A percentile compares a stretch with the other conserved stretches of the same genome.
Conservation (phyloP, 1,140 invertebrate species). For the Ericerus pela region DNA sequence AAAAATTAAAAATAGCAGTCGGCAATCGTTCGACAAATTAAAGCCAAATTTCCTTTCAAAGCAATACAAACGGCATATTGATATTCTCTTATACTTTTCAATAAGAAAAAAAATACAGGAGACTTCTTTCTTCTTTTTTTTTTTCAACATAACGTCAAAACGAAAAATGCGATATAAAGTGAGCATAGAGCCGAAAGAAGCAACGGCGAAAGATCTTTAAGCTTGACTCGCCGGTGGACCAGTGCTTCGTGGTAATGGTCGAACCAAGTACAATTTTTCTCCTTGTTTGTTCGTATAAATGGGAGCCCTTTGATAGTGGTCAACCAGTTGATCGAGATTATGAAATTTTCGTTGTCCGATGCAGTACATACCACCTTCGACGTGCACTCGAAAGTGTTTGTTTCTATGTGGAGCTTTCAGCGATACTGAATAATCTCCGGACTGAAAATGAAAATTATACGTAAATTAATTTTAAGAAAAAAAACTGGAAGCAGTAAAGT, state of each 20-base stretch:
- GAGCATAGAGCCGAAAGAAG: too few relatives aligned
- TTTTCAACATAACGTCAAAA: too few relatives aligned
- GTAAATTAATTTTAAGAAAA: background rate
- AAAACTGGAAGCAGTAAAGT: background rate
- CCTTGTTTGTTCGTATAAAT: conserved; percentile 95
- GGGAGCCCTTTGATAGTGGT: conserved; percentile 95
- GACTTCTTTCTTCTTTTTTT: too few relatives aligned
- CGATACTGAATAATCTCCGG: conserved; percentile 96
- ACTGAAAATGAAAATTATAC: conserved; percentile 39
- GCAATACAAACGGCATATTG: too few relatives aligned
- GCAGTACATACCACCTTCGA: conserved; percentile 82
- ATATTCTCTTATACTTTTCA: too few relatives aligned
- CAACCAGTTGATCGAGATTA: conserved; percentile 87
- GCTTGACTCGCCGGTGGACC: conserved; percentile 8
- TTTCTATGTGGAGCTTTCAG: conserved; percentile 93
- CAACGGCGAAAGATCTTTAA: background rate
- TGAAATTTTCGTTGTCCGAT: conserved; percentile 97
- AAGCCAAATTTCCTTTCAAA: too few relatives aligned
- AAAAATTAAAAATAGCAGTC: too few relatives aligned
- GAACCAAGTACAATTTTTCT: conserved; percentile 81
- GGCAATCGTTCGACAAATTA: too few relatives aligned
- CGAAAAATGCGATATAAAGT: too few relatives aligned
- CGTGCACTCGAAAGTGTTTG: conserved; percentile 97
- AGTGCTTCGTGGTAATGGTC: conserved; percentile 47
- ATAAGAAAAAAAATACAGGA: too few relatives aligned